Evolutionary conservation across 2,888 invertebrate species (phyloP).

Genomic region (Eupeodes latifasciatus): DNA sequence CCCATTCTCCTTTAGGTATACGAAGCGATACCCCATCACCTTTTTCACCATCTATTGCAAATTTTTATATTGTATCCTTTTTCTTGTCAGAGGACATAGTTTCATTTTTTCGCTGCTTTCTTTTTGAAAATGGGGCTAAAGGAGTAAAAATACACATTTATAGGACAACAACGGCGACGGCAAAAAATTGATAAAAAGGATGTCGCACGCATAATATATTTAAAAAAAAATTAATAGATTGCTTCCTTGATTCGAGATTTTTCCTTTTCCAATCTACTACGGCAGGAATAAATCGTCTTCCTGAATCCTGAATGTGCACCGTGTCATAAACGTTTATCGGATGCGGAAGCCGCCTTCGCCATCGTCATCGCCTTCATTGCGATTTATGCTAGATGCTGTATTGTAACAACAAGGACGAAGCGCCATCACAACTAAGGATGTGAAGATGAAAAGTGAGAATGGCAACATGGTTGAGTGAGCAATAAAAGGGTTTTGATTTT

Average conservation of each 20-base stretch:
- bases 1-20: neutral
- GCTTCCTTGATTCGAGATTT: constrained; percentile 73
- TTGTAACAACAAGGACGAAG: constrained; percentile 31
- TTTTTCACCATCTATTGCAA: constrained; percentile 31
- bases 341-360: constrained; percentile 69
- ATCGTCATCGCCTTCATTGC: constrained; percentile 5
- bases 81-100: constrained; percentile 56
- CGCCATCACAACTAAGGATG: constrained; percentile 19
- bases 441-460: constrained; percentile 72
- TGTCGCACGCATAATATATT: constrained; percentile 76
- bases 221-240: constrained; percentile 73
- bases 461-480: constrained; percentile 75
- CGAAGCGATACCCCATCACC: constrained; percentile 49
- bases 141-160: constrained; percentile 5
- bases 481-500: constrained; percentile 74
- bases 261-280: constrained; percentile 42
- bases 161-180: neutral
- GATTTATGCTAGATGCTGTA: too few species aligned
- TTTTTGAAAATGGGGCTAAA: constrained; percentile 49
- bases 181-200: constrained; percentile 55
- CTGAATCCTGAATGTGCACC: constrained; percentile 76
- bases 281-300: constrained; percentile 73
- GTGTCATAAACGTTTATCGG: constrained; percentile 76
- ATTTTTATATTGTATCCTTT: constrained; percentile 8
- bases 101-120: constrained; percentile 26